Evolutionary conservation across 2,113 vertebrate species (phyloP).

Genomic region (Gobius niger): DNA sequence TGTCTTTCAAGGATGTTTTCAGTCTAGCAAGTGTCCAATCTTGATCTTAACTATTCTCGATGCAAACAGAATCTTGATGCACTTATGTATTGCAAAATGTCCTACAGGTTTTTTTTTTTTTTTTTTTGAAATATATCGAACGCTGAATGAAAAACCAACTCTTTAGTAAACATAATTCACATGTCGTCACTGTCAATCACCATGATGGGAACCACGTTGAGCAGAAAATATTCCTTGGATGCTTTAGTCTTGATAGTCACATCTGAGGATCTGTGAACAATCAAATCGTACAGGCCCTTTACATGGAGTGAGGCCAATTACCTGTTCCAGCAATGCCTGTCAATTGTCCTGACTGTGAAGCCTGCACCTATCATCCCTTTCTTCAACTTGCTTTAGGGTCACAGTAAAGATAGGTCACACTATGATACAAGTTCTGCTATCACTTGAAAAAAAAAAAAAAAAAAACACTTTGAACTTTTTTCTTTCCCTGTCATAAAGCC

Average conservation of each 20-base stretch:
- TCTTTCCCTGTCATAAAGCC: conserved; percentile 53
- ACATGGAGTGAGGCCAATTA: conserved; percentile 61
- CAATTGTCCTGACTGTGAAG: conserved; percentile 58
- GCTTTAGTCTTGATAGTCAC: conserved; percentile 23
- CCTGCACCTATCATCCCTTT: conserved; percentile 50
- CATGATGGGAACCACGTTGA: conserved; percentile 29
- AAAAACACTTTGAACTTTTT: conserved; percentile 61
- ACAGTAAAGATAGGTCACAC: conserved; percentile 48
- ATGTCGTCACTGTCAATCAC: conserved; percentile 62
- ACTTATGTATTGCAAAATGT: background rate
- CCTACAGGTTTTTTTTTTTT: background rate
- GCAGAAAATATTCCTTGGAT: conserved; percentile 23
- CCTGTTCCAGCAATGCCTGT: conserved; percentile 55
- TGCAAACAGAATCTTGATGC: background rate
- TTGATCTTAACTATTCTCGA: too few species aligned
- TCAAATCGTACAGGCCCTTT: conserved; percentile 45
- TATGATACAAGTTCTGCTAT: conserved; percentile 65
- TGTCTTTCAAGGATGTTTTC: background rate
- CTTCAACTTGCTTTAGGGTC: conserved; percentile 53
- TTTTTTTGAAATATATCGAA: background rate
- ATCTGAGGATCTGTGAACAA: conserved; percentile 53
- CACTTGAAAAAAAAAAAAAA: conserved; percentile 16
- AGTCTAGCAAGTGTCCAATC: too few species aligned
- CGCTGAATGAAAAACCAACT: background rate
- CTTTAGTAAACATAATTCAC: conserved; percentile 20